Base-by-base conservation (phyloP, 2,797 vertebrate species). In the Acanthurus lineatus region DNA sequence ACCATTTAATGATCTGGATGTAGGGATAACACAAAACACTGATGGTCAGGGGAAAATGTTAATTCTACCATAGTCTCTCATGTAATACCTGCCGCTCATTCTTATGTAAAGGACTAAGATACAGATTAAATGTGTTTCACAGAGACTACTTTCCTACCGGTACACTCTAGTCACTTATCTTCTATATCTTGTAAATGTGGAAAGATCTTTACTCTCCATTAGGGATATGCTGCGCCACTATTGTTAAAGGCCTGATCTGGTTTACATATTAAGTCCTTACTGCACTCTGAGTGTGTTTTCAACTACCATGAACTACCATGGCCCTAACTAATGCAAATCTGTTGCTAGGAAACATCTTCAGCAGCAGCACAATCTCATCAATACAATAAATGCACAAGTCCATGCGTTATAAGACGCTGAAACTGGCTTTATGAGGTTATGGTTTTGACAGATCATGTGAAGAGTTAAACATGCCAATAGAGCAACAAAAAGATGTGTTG, bases 21-120 rank as follows among this genome's bases (percentile, higher is more conserved):
- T 32, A 35, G 16, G 49, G 28, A 79, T 68, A 77, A 80, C 60
- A 68, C 38, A 67, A 74, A 69, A 67, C 52, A 59, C 3, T 49
- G 44, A 79, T 47, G 54, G 6, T 11, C 0, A 10, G 40, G 70
- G 40, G 44, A 66, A 76, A 69, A 61, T 35, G 7, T 19, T 38
- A 45, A 38, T 40, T 10, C 9, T 22, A 32, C 48, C 2, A 44
- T 9, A 22, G 42, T 45, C 35, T 61, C 48, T 68, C 1, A 32
- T 7, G 10, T n/a, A 11, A 47, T 22, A 9, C 1, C 16, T 20
- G n/a, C 17, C 9, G 6, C 7, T 9, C 20, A 57, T 42, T 62
- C 17, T 60, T 28, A 28, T 28, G 28, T 28, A 28, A 28, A 28
- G 28, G 28, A 28, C 28, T 28, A 28, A 49, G 0, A 47, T 3